Percentiles rank a stretch among this genome's conserved stretches.
Conservation (phyloP, 2,113 vertebrate species). For the Oplegnathus fasciatus region DNA sequence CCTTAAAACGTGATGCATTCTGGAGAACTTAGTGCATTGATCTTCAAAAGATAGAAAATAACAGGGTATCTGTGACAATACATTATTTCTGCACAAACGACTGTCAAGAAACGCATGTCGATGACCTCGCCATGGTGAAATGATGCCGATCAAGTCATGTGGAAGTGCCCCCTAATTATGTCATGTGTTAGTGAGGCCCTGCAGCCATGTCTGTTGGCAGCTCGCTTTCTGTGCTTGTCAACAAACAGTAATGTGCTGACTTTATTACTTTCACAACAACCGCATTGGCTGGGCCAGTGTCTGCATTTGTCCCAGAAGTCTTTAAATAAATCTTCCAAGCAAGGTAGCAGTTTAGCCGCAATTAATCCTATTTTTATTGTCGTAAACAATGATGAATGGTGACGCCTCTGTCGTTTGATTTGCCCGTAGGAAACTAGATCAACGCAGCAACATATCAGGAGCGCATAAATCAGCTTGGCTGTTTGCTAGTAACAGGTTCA, state of each 20-base stretch:
- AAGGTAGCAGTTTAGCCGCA: neutral
- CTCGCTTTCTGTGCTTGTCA: slow-evolving; percentile 21
- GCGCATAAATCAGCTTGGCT: slow-evolving; percentile 15
- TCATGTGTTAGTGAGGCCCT: slow-evolving; percentile 38
- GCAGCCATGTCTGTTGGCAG: slow-evolving; percentile 51
- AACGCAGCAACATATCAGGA: neutral
- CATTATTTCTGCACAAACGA: neutral
- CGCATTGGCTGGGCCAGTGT: neutral
- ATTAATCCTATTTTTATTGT: slow-evolving; percentile 3
- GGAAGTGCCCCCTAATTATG: slow-evolving; percentile 8
- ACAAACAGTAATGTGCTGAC: slow-evolving; percentile 49
- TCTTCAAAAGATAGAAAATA: neutral
- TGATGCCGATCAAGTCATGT: slow-evolving; percentile 36
- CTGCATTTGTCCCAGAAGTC: slow-evolving; percentile 3
- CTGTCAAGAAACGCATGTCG: neutral
- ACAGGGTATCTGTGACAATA: neutral
- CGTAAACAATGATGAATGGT: neutral
- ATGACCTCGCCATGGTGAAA: neutral
- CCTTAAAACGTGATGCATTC: neutral
- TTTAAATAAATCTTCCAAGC: slow-evolving; percentile 16
- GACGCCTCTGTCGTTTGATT: neutral
- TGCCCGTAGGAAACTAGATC: slow-evolving; percentile 17
- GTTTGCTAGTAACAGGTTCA: slow-evolving; percentile 56
- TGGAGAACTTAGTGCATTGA: neutral
- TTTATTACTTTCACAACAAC: slow-evolving; percentile 26